Evolutionary conservation across 1,140 invertebrate genomes (phyloP), one percentile per base, ranked within the genome.

Genomic region (Drosophila nebulosa): DNA sequence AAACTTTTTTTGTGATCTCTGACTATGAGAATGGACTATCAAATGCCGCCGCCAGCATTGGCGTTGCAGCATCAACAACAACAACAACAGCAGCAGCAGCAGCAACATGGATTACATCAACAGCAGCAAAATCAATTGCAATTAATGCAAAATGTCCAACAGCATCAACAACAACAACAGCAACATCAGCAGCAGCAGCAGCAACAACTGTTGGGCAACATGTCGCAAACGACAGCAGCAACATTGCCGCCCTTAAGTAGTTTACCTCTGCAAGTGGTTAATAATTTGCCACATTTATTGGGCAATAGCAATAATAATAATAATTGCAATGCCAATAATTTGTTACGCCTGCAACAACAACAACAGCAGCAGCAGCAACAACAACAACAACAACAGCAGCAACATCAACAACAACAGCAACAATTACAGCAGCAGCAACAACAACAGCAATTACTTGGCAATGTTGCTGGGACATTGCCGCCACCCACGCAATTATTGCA

Each of bases 21-120:
- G 78, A 46, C 67, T 68, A 90, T 90, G 80, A 91, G 88, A 83
- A 93, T 93, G 92, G 92, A 93, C 85, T 93, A 93, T 86, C 92
- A 93, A 90, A 90, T 92, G 84, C 92, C 91, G 39, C 81, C 89
- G 84, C 92, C 92, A 80, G 66, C 77, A 71, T 57, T 86, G 90
- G 80, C 90, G 32, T 69, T 91, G 62, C 80, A 83, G 55, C 67
- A 72, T 24, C 75, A 74, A 51, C 89, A 66, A 12, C 77, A 81
- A 52, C 86, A 85, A 12, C 79, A 84, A n/a, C 51, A 86, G 26
- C 83, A 85, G 22, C 71, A 73, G 18, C 76, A 78, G 12, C 53
- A 66, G n/a, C 77, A 81, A n/a, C 80, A 79, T 60, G 66, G 46
- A 4, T 42, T 79, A 68, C 83, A 55, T 55, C 52, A 88, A 32